Base-by-base conservation (phyloP, 64 coral and sea anemone species). In the Catalaphyllia jardinei region DNA sequence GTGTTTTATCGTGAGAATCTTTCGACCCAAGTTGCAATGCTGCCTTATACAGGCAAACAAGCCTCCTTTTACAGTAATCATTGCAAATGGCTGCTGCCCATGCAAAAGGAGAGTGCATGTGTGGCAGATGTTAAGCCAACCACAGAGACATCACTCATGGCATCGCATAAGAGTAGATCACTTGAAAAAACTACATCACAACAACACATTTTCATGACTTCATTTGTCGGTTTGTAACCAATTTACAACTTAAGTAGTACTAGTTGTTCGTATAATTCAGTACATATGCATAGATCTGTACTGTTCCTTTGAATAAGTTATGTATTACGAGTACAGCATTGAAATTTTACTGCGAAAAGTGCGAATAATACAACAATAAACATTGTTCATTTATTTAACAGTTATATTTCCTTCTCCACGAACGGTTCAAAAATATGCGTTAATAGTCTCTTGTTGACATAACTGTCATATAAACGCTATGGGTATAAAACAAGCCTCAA, bases 321-420 rank as follows among this genome's bases (percentile, higher is more conserved):
- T n/a, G 81, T 85, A 85, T 31, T 38, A 35, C 38, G 35, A 85
- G 52, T 67, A 74, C 72, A 13, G 72, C 18, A 31, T 74, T 0
- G 72, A 39, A 35, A 46, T 6, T 35, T 73, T 73, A 19, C n/a
- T 19, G 29, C 28, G 71, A 42, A 39, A 38, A 42, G 13, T 19
- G 22, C 35, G 73, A 75, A 78, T 78, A 54, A 67, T 67, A 69
- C 65, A 69, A 24, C 76, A 79, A 79, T 77, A 50, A 77, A 22
- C 10, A 29, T 54, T 79, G 76, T 29, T 29, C n/a, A 79, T 15
- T 79, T 79, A 38, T 28, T 15, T 39, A 19, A 50, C 18, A 77
- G n/a, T 20, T 62, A 62, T 31, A 62, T 31, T 67, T 29, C 35
- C 20, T 67, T 65, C 39, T 42, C 65, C 81, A 28, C 31, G 81